These are phyloP conservation scores for Deroptyus accipitrinus DNA, from an alignment of 2,113 vertebrate species.

Conservation along the genomic window DNA sequence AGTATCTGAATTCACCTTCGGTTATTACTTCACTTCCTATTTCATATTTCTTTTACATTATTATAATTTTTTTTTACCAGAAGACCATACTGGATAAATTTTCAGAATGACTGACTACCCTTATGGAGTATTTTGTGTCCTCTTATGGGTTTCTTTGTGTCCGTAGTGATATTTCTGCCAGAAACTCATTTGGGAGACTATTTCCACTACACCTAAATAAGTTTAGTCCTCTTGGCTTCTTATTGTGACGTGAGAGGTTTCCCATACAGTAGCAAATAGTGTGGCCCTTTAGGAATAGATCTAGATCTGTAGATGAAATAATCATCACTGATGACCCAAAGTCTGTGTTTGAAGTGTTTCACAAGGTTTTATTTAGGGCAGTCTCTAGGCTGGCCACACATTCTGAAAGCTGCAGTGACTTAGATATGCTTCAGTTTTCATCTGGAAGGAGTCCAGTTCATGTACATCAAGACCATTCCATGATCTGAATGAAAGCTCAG, in stretches of 20 bases:
- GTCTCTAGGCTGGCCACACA: background rate
- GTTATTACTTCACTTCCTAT: background rate
- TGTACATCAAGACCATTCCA: background rate
- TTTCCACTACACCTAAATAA: background rate
- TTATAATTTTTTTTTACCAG: background rate
- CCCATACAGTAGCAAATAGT: background rate
- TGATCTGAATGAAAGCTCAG: background rate
- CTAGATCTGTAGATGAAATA: background rate
- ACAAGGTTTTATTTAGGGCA: background rate
- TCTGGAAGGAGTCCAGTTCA: background rate
- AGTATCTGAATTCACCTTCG: background rate
- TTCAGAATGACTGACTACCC: background rate
- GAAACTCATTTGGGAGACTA: background rate
- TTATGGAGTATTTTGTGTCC: background rate
- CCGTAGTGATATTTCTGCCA: background rate
- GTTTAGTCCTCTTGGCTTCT: background rate
- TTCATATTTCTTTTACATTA: background rate
- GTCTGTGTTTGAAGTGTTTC: background rate
- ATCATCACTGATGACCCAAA: background rate
- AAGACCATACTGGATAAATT: background rate
- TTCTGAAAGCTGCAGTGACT: background rate
- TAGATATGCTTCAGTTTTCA: background rate
- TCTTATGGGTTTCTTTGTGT: background rate
- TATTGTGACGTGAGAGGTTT: background rate
- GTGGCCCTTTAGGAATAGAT: background rate